Conservation (phyloP, 2,797 vertebrate genomes). For the Crax fasciolata region DNA sequence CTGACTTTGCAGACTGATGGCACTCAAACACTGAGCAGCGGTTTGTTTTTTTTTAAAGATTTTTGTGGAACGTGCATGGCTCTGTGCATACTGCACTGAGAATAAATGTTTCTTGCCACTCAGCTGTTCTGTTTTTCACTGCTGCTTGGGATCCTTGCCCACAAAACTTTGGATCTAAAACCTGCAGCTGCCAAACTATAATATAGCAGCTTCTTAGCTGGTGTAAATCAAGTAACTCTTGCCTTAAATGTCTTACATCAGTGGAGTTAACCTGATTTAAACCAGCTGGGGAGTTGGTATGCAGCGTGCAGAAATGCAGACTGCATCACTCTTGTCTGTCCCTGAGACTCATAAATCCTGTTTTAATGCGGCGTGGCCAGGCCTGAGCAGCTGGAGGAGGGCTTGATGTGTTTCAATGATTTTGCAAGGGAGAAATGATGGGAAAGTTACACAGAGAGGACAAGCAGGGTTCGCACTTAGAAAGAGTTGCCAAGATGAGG, state of each 20-base stretch:
- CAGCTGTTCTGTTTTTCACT: background rate
- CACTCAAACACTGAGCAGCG: background rate
- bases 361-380: constrained; percentile 15
- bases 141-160: constrained; percentile 41
- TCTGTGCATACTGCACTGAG: background rate
- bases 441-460: background rate
- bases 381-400: background rate
- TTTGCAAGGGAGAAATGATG: background rate
- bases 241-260: constrained; percentile 68
- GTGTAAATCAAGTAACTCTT: constrained; percentile 62
- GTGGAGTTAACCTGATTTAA: constrained; percentile 71
- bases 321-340: constrained; percentile 58
- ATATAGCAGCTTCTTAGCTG: constrained; percentile 58
- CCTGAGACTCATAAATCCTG: constrained; percentile 24
- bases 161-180: constrained; percentile 49
- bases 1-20: background rate
- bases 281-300: constrained; percentile 64
- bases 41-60: background rate
- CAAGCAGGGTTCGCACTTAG: background rate
- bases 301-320: constrained; percentile 39
- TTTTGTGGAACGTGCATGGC: background rate
- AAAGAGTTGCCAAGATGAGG: background rate
- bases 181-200: constrained; percentile 55
- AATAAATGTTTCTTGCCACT: constrained; percentile 36
- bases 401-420: background rate